phyloP scores from a whole-genome alignment of 2,797 vertebrate genomes.

The Amniataba percoides region DNA sequence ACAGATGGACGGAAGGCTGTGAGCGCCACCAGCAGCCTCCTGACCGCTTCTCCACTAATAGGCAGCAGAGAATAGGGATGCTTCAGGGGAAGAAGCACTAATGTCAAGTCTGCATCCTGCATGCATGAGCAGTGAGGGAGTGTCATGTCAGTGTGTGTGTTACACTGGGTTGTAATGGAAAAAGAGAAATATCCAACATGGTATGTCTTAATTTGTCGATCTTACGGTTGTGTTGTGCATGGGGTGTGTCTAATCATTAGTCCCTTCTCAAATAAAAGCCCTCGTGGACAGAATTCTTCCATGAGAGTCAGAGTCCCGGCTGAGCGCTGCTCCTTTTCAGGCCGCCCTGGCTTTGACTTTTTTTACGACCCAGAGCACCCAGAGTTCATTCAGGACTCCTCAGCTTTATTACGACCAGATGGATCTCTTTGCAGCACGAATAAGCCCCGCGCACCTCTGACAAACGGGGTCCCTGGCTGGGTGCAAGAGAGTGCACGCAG shows the following conservation, averaged over 20 bases:
- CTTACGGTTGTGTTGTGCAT: background rate
- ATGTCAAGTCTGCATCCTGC: conserved; percentile 14
- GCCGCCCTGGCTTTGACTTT: background rate
- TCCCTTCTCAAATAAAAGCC: conserved; percentile 13
- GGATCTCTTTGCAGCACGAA: conserved; percentile 32
- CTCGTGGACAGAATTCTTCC: background rate
- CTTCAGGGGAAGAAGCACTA: conserved; percentile 34
- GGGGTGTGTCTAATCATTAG: conserved; percentile 8
- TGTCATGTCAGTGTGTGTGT: background rate
- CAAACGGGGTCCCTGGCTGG: conserved; percentile 14
- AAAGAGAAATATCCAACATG: background rate
- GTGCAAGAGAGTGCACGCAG: conserved; percentile 27
- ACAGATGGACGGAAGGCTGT: conserved; percentile 27
- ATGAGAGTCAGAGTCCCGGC: background rate
- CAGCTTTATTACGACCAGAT: conserved; percentile 57
- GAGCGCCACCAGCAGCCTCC: conserved; percentile 30
- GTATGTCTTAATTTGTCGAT: background rate
- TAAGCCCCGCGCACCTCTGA: conserved; percentile 25
- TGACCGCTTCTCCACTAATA: conserved; percentile 35
- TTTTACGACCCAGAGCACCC: conserved; percentile 29
- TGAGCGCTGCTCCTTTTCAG: conserved; percentile 15
- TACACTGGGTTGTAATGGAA: background rate
- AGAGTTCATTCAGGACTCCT: conserved; percentile 34
- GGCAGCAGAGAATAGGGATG: conserved; percentile 38
- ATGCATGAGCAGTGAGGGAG: background rate